Evolutionary conservation across 2,113 vertebrate species (phyloP).

Genomic region (Nibea coibor): DNA sequence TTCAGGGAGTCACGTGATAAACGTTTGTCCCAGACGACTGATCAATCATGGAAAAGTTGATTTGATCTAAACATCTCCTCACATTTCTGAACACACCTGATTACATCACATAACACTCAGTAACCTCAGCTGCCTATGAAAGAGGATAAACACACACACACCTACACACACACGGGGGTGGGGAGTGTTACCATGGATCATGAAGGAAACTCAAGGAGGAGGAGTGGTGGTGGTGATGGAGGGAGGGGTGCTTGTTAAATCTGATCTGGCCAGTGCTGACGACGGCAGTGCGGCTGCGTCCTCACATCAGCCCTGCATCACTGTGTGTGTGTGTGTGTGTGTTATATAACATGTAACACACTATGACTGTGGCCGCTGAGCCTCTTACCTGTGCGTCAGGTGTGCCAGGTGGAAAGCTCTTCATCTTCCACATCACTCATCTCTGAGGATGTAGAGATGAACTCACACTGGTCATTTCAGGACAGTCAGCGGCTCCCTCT

Average conservation of each 20-base stretch:
- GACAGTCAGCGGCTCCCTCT: neutral
- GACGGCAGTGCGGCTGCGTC: conserved; percentile 59
- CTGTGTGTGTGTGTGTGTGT: conserved; percentile 43
- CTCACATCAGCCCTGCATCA: conserved; percentile 44
- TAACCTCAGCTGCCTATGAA: conserved; percentile 32
- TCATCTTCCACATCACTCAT: conserved; percentile 49
- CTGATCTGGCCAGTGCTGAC: conserved; percentile 83
- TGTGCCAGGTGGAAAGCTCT: conserved; percentile 61
- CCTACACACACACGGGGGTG: conserved; percentile 23
- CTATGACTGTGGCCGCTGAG: conserved; percentile 81
- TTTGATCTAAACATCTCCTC: neutral
- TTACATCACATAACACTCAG: conserved; percentile 45
- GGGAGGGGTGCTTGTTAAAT: conserved; percentile 49
- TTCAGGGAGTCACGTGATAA: too few species aligned
- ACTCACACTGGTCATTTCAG: neutral
- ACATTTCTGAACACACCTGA: conserved; percentile 23
- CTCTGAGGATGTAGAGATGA: conserved; percentile 1
- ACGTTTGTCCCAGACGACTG: neutral
- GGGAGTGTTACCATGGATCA: conserved; percentile 56
- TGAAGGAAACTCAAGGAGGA: conserved; percentile 63
- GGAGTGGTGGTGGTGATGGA: conserved; percentile 21
- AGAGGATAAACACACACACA: conserved; percentile 43
- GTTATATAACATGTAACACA: conserved; percentile 71
- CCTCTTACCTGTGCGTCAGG: conserved; percentile 79
- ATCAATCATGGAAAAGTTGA: neutral